Percentiles rank a stretch among this genome's conserved stretches.
These are phyloP conservation scores for Tympanoctomys barrerae DNA, from an alignment of 2,797 vertebrate genomes.

Conservation along the genomic window DNA sequence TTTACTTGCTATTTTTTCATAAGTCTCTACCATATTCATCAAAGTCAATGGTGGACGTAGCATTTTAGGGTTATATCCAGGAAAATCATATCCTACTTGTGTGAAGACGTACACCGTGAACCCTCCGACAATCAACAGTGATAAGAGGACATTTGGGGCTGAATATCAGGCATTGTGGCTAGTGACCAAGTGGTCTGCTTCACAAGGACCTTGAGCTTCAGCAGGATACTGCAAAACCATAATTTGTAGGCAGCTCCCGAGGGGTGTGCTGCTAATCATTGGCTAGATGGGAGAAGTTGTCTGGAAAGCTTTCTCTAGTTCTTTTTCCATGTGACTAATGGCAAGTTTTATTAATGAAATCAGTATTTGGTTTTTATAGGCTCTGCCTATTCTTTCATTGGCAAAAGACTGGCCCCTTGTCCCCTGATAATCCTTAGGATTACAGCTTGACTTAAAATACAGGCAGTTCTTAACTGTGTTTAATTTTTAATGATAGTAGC, in stretches of 20 bases:
- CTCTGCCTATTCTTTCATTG: background rate
- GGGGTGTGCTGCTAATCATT: background rate
- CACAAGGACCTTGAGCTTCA: conserved; percentile 15
- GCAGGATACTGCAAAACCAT: background rate
- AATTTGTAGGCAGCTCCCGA: background rate
- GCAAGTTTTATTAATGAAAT: conserved; percentile 6
- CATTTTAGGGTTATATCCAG: conserved; percentile 1
- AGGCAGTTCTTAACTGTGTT: background rate
- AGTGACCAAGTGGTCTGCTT: background rate
- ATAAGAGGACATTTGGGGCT: background rate
- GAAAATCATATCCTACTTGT: background rate
- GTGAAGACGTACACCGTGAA: background rate
- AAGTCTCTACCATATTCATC: background rate
- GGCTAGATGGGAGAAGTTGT: background rate
- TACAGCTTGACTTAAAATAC: background rate
- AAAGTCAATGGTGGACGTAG: background rate
- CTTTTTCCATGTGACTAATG: background rate
- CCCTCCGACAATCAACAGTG: background rate
- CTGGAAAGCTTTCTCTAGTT: background rate
- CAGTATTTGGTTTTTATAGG: conserved; percentile 40
- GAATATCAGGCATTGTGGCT: background rate
- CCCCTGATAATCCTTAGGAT: background rate
- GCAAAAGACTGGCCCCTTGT: background rate
- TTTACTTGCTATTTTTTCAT: background rate
- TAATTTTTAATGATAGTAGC: conserved; percentile 2